These are phyloP conservation scores for Sabatieria punctata DNA, from an alignment of 2,888 invertebrate species.

Conservation along the genomic window DNA sequence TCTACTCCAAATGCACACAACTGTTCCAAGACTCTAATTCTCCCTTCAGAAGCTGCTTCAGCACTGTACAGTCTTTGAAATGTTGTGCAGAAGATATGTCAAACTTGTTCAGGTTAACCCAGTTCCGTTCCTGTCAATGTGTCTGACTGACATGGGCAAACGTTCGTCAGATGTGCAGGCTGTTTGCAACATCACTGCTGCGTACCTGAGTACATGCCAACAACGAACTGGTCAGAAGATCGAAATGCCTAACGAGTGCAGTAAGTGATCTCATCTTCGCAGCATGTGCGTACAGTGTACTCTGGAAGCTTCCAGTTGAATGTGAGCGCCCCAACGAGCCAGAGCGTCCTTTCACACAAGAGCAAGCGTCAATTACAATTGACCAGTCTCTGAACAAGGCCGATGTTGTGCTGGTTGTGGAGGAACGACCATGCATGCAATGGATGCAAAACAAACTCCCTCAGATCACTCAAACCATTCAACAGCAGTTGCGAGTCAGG, in stretches of 20 bases:
- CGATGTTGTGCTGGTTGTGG: conserved; percentile 60
- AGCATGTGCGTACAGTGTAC: no score
- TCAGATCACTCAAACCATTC: background rate
- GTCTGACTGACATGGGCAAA: conserved; percentile 46
- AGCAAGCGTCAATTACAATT: no score
- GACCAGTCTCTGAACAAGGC: conserved; percentile 58
- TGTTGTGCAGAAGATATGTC: no score
- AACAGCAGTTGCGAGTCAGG: conserved; percentile 16
- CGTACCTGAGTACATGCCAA: conserved; percentile 53
- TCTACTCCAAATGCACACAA: background rate
- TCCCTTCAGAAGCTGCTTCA: background rate
- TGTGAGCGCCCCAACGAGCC: conserved; percentile 48
- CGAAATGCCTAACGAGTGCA: no score
- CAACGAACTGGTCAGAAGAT: no score
- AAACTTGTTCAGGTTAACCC: conserved; percentile 42
- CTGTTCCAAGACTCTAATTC: background rate
- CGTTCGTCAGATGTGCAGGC: conserved; percentile 34
- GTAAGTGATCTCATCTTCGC: no score
- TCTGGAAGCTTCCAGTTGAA: no score
- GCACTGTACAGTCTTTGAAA: no score
- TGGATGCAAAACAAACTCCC: conserved; percentile 2
- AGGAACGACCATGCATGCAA: conserved; percentile 52
- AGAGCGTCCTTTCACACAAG: no score
- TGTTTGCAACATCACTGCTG: conserved; percentile 49
- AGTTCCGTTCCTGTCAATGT: conserved; percentile 48